These are phyloP conservation scores for Acronicta psi DNA, from an alignment of 2,888 invertebrate genomes.

Conservation along the genomic window DNA sequence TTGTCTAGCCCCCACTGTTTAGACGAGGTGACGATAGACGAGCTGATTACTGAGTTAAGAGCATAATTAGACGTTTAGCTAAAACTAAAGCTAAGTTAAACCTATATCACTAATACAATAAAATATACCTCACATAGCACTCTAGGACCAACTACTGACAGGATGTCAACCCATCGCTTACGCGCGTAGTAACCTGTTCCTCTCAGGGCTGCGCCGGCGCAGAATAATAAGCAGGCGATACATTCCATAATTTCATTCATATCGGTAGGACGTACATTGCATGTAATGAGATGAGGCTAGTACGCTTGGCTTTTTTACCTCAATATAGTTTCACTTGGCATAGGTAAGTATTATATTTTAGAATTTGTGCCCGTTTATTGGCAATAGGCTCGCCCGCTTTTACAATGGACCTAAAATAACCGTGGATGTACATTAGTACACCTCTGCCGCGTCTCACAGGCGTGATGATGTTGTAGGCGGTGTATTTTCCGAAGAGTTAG, in stretches of 20 bases:
- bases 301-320: constrained; percentile 6
- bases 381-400: too few relatives aligned
- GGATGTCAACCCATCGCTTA: constrained; percentile 46
- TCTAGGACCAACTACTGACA: constrained; percentile 26
- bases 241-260: constrained; percentile 50
- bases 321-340: constrained; percentile 1
- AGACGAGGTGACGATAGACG: too few relatives aligned
- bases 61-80: too few relatives aligned
- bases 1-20: too few relatives aligned
- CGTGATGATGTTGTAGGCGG: too few relatives aligned
- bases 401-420: too few relatives aligned
- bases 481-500: too few relatives aligned
- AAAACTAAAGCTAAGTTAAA: too few relatives aligned
- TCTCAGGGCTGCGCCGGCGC: constrained; percentile 29
- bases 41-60: too few relatives aligned
- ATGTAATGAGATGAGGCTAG: constrained; percentile 19
- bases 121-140: background rate
- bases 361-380: too few relatives aligned
- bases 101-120: background rate
- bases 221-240: constrained; percentile 40
- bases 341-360: background rate
- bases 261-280: constrained; percentile 32
- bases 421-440: too few relatives aligned
- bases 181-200: constrained; percentile 46
- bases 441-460: too few relatives aligned